Base-by-base conservation (phyloP, 1,140 invertebrate genomes). In the Akabosia matsudoensis region DNA sequence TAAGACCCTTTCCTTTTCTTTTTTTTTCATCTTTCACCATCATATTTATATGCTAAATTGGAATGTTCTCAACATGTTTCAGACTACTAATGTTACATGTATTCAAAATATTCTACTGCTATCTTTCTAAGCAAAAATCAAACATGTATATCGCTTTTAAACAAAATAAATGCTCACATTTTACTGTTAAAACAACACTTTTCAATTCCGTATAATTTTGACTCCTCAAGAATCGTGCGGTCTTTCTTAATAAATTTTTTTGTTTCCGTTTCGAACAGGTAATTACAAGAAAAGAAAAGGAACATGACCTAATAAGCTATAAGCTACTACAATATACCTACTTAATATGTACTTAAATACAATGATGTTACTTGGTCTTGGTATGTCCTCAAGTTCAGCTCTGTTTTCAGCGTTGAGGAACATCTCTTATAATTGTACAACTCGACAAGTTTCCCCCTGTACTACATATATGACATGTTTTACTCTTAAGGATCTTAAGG, bases 31-130 rank as follows among this genome's bases (percentile, higher is more conserved):
- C 22, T 56, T 56, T 56, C 54, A 56, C 54, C 10, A 56, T 56
- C 54, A 56, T 45, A 10, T 45, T 10, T 45, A 45, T n/a, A 67
- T 31, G 28, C 61, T 30, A 67, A 67, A n/a, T n/a, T 67, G 31
- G 28, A 30, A 30, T 67, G 61, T 67, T 10, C 61, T 31, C 24
- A 13, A 30, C 61, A 67, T 67, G 61, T 7, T 67, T 30, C 28
- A 30, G 61, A 67, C 22, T 31, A 67, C 28, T 67, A 67, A 67
- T 67, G n/a, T 67, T 67, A 30, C 7, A 67, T 67, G 54, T 18
- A 45, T 45, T 18, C 37, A 45, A 45, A 18, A 45, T 18, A 10
- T 45, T 7, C 37, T 45, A 45, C 18, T 10, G 7, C 7, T 18
- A 45, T 45, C 37, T 45, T 10, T 45, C 37, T 45, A 45, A n/a